Conservation (phyloP, 1,140 invertebrate genomes). For the Solenopsis invicta region DNA sequence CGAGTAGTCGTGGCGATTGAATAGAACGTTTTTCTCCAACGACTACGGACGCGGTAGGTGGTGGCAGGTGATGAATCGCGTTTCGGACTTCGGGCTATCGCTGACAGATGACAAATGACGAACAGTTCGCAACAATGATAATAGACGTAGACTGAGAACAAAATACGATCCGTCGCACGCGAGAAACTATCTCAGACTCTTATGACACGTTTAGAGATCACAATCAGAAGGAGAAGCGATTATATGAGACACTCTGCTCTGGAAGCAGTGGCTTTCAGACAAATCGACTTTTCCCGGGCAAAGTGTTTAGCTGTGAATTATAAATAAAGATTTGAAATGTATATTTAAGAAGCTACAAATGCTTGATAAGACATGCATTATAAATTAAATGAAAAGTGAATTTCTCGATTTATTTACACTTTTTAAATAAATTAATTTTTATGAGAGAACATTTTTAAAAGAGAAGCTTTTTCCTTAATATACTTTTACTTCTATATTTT, state of each 20-base stretch:
- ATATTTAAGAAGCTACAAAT: background rate
- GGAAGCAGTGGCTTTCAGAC: background rate
- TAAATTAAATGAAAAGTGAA: background rate
- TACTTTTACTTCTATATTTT: background rate
- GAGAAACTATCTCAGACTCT: slow-evolving; percentile 49
- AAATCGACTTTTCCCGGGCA: background rate
- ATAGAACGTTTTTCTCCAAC: slow-evolving; percentile 61
- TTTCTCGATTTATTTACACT: background rate
- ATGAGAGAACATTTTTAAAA: background rate
- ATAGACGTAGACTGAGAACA: slow-evolving; percentile 39
- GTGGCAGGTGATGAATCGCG: slow-evolving; percentile 53
- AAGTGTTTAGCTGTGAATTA: slow-evolving; percentile 30
- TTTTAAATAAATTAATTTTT: slow-evolving; percentile 18
- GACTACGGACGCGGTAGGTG: slow-evolving; percentile 21
- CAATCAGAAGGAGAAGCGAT: slow-evolving; percentile 29
- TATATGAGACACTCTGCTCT: slow-evolving; percentile 32
- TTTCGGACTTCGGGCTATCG: slow-evolving; percentile 50
- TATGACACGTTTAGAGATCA: slow-evolving; percentile 42
- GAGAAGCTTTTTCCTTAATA: background rate
- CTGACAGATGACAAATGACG: slow-evolving; percentile 60
- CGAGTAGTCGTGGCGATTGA: slow-evolving; percentile 55
- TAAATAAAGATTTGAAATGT: slow-evolving; percentile 19
- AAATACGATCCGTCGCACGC: slow-evolving; percentile 31
- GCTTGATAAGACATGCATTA: background rate
- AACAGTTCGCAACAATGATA: slow-evolving; percentile 56